These are phyloP conservation scores for Sinosuthora webbiana DNA, from an alignment of 2,113 vertebrate genomes.

Conservation along the genomic window DNA sequence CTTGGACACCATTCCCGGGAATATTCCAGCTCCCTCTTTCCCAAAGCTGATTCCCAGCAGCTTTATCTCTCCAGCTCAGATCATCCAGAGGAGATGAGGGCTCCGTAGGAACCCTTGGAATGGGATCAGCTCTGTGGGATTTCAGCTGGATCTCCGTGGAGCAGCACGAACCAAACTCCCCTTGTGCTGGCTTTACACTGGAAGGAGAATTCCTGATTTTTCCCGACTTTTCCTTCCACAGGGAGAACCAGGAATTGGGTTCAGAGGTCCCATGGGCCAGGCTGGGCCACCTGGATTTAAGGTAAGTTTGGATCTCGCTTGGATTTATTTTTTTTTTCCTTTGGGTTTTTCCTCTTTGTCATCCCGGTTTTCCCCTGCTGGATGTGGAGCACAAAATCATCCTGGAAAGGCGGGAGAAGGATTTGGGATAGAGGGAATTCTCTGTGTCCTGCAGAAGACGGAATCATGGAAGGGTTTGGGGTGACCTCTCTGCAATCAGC, in stretches of 20 bases:
- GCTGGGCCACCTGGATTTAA: conserved; percentile 85
- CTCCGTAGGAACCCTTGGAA: background rate
- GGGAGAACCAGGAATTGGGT: conserved; percentile 87
- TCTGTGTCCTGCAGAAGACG: background rate
- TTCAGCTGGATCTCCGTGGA: background rate
- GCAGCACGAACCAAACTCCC: background rate
- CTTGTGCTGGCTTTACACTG: too few species aligned
- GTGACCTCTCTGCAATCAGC: background rate
- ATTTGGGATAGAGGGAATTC: background rate
- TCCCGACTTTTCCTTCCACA: background rate
- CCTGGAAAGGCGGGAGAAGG: background rate
- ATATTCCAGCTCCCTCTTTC: background rate
- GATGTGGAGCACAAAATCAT: background rate
- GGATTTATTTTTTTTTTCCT: background rate
- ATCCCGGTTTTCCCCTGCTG: background rate
- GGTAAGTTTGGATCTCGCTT: conserved; percentile 30
- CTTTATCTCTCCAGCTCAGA: background rate
- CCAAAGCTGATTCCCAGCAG: background rate
- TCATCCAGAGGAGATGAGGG: background rate
- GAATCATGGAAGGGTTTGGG: background rate
- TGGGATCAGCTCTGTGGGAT: background rate
- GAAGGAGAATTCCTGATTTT: background rate
- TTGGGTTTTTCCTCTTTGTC: background rate
- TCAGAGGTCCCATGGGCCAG: conserved; percentile 84
- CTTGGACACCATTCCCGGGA: background rate